phyloP scores from a whole-genome alignment of 1,140 invertebrate species.

The Orius insidiosus region DNA sequence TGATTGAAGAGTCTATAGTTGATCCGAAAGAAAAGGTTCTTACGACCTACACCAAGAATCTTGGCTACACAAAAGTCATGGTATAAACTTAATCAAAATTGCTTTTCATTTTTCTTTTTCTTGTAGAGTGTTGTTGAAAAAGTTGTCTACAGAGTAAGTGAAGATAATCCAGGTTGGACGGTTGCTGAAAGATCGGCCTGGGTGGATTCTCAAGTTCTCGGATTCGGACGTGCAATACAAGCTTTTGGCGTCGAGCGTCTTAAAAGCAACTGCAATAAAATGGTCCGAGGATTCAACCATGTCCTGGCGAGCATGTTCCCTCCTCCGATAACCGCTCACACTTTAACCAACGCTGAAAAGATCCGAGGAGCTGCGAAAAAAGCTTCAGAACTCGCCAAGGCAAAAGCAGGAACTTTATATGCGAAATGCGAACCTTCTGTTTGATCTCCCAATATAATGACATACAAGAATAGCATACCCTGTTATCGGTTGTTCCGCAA shows the following conservation, averaged over 20 bases:
- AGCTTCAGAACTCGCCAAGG: conserved; percentile 57
- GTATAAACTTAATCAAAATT: conserved; percentile 24
- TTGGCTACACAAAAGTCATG: conserved; percentile 80
- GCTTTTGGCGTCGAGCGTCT: conserved; percentile 76
- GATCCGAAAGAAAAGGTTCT: conserved; percentile 65
- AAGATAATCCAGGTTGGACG: conserved; percentile 54
- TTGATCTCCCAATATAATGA: background rate
- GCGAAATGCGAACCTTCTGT: conserved; percentile 13
- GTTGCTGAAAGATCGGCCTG: conserved; percentile 61
- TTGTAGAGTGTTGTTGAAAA: conserved; percentile 72
- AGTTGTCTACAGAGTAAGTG: conserved; percentile 57
- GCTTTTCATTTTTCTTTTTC: conserved; percentile 14
- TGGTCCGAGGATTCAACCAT: conserved; percentile 65
- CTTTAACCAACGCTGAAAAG: conserved; percentile 35
- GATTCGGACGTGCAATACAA: conserved; percentile 70
- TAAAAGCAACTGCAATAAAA: conserved; percentile 65
- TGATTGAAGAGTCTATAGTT: conserved; percentile 81
- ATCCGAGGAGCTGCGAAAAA: conserved; percentile 56
- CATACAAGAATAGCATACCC: too few relatives aligned
- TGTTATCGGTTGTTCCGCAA: too few relatives aligned
- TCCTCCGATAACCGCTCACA: conserved; percentile 21
- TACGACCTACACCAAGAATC: conserved; percentile 73
- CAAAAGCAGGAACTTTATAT: conserved; percentile 30
- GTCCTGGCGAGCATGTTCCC: conserved; percentile 58
- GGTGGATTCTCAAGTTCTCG: conserved; percentile 73